Percentiles rank a stretch among this genome's conserved stretches.
Evolutionary conservation across 2,797 vertebrate genomes (phyloP).

Genomic region (Chelon auratus): DNA sequence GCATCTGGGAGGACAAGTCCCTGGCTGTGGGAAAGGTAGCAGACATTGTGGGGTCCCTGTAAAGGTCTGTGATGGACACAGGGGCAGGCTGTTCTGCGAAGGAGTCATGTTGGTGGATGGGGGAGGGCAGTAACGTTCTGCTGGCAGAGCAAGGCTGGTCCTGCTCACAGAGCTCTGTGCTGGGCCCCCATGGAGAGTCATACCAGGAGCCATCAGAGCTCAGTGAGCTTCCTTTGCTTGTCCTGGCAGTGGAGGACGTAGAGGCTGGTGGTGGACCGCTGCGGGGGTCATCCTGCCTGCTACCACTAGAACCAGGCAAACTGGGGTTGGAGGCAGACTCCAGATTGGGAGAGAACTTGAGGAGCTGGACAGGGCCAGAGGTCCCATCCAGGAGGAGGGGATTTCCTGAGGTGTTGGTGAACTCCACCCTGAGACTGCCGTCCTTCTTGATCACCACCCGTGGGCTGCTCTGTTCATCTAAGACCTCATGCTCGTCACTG

Average conservation of each 20-base stretch:
- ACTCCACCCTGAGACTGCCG: slow-evolving; percentile 92
- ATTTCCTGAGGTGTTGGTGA: slow-evolving; percentile 87
- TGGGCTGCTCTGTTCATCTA: slow-evolving; percentile 89
- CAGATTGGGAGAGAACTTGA: slow-evolving; percentile 91
- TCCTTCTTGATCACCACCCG: slow-evolving; percentile 95
- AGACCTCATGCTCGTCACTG: slow-evolving; percentile 67
- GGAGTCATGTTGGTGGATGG: slow-evolving; percentile 80
- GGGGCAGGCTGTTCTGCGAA: slow-evolving; percentile 87
- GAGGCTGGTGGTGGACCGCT: slow-evolving; percentile 77
- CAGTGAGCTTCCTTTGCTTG: slow-evolving; percentile 94
- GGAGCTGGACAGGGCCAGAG: slow-evolving; percentile 90
- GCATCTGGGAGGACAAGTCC: slow-evolving; percentile 82
- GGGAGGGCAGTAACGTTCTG: slow-evolving; percentile 79
- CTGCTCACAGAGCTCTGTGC: slow-evolving; percentile 85
- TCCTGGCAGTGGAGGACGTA: slow-evolving; percentile 87
- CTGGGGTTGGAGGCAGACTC: slow-evolving; percentile 83
- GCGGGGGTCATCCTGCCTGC: slow-evolving; percentile 71
- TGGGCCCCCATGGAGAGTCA: slow-evolving; percentile 93
- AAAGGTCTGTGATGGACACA: slow-evolving; percentile 87
- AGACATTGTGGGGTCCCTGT: slow-evolving; percentile 84
- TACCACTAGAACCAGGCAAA: slow-evolving; percentile 78
- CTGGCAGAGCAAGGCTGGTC: slow-evolving; percentile 82
- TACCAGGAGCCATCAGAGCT: slow-evolving; percentile 97
- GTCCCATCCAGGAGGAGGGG: slow-evolving; percentile 80
- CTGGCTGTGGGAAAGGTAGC: slow-evolving; percentile 80